Evolutionary conservation across 2,113 vertebrate genomes (phyloP).

Genomic region (Podarcis cretensis): DNA sequence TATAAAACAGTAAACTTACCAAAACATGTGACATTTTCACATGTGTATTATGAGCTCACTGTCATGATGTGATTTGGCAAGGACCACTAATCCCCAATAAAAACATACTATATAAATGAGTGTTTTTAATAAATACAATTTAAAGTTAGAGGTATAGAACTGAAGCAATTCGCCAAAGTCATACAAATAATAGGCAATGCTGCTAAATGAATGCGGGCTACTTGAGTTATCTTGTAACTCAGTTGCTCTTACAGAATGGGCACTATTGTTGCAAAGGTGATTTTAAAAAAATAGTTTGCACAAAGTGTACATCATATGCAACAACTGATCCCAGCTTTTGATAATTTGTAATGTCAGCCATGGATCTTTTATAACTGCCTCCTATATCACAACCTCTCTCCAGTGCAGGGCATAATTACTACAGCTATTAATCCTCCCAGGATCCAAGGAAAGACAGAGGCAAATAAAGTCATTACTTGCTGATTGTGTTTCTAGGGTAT

Average conservation of each 20-base stretch:
- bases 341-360: neutral
- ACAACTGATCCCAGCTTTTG: neutral
- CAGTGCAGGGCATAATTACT: neutral
- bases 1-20: neutral
- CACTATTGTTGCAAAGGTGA: neutral
- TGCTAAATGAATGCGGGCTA: neutral
- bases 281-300: neutral
- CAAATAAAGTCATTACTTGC: neutral
- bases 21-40: neutral
- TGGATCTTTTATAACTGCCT: neutral
- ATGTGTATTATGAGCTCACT: neutral
- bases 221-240: neutral
- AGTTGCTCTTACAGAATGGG: neutral
- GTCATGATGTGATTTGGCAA: neutral
- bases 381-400: neutral
- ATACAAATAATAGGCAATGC: neutral
- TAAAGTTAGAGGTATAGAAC: neutral
- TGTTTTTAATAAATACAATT: neutral
- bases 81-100: neutral
- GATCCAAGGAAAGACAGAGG: neutral
- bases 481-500: neutral
- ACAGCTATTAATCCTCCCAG: constrained; percentile 4
- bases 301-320: neutral
- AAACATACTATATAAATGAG: neutral
- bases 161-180: neutral